A percentile compares a stretch with the other conserved stretches of the same genome.
These are phyloP conservation scores for Thunnus maccoyii DNA, from an alignment of 2,113 vertebrate genomes.

Conservation along the genomic window DNA sequence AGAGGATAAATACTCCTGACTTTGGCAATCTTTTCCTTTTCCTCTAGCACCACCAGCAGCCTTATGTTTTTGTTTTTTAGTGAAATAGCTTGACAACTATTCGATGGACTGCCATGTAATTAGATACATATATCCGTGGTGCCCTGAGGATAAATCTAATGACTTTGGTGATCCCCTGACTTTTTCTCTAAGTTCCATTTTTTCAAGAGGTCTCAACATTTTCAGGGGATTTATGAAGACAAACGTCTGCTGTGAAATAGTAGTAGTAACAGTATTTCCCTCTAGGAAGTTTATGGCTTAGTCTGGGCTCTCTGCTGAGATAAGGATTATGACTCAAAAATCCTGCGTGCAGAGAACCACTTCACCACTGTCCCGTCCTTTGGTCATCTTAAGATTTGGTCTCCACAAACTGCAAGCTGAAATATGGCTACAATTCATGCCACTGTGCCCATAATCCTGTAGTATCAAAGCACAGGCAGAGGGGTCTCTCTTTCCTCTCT, in stretches of 20 bases:
- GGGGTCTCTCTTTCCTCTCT: constrained; percentile 67
- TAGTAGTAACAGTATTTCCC: not conserved
- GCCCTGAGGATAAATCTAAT: no score
- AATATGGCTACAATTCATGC: constrained; percentile 79
- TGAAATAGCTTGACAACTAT: no score
- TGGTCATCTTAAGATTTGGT: constrained; percentile 74
- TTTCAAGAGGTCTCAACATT: constrained; percentile 34
- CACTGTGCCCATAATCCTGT: constrained; percentile 74
- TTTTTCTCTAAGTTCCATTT: not conserved
- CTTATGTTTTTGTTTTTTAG: no score
- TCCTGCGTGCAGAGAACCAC: not conserved
- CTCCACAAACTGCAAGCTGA: constrained; percentile 62
- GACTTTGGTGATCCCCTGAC: no score
- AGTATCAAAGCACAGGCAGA: constrained; percentile 64
- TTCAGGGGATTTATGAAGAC: constrained; percentile 6
- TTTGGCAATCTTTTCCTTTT: no score
- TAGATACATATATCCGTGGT: no score
- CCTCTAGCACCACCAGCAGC: no score
- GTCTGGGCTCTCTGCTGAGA: constrained; percentile 31
- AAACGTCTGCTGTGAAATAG: constrained; percentile 29
- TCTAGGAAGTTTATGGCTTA: constrained; percentile 29
- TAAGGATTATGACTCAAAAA: constrained; percentile 14
- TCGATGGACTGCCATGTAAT: no score
- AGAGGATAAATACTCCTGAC: no score
- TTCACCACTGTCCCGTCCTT: constrained; percentile 20